Evolutionary conservation across 2,113 vertebrate genomes (phyloP).

Genomic region (Thamnophis sirtalis): DNA sequence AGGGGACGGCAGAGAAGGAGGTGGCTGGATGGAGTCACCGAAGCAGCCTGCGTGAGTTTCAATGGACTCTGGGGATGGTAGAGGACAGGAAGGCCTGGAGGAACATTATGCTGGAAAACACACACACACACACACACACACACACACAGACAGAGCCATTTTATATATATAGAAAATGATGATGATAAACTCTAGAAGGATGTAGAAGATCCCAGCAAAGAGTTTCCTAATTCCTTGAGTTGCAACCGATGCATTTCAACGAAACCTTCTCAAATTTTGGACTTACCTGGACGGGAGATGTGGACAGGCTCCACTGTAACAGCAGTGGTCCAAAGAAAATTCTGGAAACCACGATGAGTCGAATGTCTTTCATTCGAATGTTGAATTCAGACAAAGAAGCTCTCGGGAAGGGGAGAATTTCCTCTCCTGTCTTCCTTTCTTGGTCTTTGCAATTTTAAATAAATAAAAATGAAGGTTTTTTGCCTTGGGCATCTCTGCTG

Average conservation of each 20-base stretch:
- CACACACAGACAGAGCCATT: too few relatives aligned
- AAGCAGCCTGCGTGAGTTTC: too few relatives aligned
- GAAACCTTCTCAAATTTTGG: accelerated
- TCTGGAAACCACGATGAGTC: background rate
- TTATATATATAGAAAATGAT: too few relatives aligned
- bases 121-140: too few relatives aligned
- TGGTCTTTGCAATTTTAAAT: constrained; percentile 28
- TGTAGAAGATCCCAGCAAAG: background rate
- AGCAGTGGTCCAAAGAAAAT: accelerated
- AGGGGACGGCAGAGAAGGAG: too few relatives aligned
- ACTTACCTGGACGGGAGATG: background rate
- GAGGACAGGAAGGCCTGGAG: too few relatives aligned
- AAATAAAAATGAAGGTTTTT: constrained; percentile 41
- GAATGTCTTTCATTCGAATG: accelerated
- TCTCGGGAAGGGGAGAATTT: background rate
- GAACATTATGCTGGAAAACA: too few relatives aligned
- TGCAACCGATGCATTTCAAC: background rate
- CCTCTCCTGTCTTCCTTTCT: background rate
- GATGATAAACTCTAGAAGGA: too few relatives aligned
- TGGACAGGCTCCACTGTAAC: background rate
- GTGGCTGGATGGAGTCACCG: too few relatives aligned
- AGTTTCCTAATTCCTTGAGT: background rate
- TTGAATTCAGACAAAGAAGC: background rate
- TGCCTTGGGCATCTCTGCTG: constrained; percentile 54
- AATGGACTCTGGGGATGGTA: too few relatives aligned